phyloP scores from a whole-genome alignment of 2,888 invertebrate genomes.

The Synanthedon vespiformis region DNA sequence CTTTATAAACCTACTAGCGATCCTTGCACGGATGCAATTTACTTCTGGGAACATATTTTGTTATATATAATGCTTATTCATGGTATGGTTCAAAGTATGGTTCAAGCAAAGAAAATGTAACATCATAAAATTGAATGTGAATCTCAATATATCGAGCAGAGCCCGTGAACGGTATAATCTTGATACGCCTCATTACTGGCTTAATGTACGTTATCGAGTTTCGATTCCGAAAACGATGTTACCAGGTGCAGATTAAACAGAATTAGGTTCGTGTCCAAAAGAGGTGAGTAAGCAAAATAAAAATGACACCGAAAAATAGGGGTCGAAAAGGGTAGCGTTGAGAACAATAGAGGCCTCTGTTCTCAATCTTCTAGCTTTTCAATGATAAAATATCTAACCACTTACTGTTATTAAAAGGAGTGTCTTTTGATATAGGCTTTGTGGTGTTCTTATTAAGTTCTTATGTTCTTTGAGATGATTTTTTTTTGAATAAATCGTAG shows the following conservation, averaged over 20 bases:
- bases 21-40: no score
- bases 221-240: neutral
- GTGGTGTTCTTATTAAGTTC: no score
- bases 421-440: neutral
- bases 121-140: no score
- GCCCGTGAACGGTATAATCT: neutral
- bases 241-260: slow-evolving; percentile 1
- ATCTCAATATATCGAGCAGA: no score
- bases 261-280: slow-evolving; percentile 1
- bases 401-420: neutral
- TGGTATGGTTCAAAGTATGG: no score
- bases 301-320: neutral
- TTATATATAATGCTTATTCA: no score
- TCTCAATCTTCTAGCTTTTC: neutral
- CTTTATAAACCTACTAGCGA: no score
- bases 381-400: neutral
- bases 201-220: neutral
- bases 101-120: no score
- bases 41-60: no score
- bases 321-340: neutral
- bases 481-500: no score
- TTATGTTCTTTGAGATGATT: no score
- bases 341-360: neutral
- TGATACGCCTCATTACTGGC: neutral
- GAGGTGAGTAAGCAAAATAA: slow-evolving; percentile 2